phyloP scores from a whole-genome alignment of 1,140 invertebrate genomes.

The Daktulosphaira vitifoliae region DNA sequence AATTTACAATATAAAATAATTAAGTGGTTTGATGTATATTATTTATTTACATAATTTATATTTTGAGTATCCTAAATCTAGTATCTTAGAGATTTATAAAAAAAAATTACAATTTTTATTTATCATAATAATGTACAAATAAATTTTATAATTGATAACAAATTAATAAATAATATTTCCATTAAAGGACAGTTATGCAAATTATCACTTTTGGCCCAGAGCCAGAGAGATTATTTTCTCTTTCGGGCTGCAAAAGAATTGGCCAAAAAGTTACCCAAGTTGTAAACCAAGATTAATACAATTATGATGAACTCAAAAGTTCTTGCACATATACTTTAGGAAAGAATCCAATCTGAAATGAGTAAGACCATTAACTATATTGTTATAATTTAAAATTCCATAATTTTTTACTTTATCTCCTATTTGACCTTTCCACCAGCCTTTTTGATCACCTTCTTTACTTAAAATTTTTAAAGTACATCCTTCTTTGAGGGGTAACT shows the following conservation, averaged over 20 bases:
- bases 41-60: no score
- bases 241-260: slow-evolving; percentile 35
- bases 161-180: no score
- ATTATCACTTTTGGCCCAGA: slow-evolving; percentile 34
- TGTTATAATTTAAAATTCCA: no score
- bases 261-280: slow-evolving; percentile 20
- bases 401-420: slow-evolving; percentile 52
- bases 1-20: no score
- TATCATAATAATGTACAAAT: no score
- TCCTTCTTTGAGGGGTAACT: slow-evolving; percentile 66
- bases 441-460: slow-evolving; percentile 66
- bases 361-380: no score
- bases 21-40: no score
- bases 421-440: slow-evolving; percentile 73
- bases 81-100: no score
- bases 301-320: slow-evolving; percentile 25
- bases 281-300: background rate
- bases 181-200: slow-evolving; percentile 33
- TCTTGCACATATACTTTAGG: slow-evolving; percentile 56
- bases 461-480: slow-evolving; percentile 67
- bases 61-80: no score
- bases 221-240: slow-evolving; percentile 35
- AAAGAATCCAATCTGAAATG: slow-evolving; percentile 54
- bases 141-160: no score
- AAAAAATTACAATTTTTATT: no score